Evolutionary conservation across 2,888 invertebrate genomes (phyloP).

Genomic region (Chironomus riparius): DNA sequence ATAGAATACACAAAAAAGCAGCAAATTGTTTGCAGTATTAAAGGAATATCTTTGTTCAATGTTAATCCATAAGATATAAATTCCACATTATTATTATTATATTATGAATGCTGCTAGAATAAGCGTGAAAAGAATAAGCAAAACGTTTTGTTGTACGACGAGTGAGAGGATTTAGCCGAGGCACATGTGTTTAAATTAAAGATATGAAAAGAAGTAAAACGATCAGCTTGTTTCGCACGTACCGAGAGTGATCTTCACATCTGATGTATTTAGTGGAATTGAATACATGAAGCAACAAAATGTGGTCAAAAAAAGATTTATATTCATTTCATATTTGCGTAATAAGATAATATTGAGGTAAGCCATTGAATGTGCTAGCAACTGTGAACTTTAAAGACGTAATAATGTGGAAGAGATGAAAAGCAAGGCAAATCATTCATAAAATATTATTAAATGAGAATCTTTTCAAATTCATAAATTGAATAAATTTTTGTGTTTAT

Average conservation of each 20-base stretch:
- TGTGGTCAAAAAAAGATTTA: background rate
- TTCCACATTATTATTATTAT: background rate
- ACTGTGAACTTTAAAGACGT: no score
- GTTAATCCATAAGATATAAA: no score
- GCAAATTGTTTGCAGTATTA: no score
- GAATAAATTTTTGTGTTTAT: background rate
- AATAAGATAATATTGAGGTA: constrained; percentile 3
- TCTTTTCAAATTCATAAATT: background rate
- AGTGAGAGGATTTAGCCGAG: background rate
- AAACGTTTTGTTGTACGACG: background rate
- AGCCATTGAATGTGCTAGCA: background rate
- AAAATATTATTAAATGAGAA: background rate
- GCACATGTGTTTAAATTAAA: background rate
- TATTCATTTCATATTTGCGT: background rate
- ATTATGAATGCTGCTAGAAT: background rate
- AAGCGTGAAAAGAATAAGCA: background rate
- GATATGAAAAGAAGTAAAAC: background rate
- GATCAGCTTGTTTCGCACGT: background rate
- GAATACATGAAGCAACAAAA: background rate
- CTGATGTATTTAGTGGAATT: background rate
- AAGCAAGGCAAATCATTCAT: background rate
- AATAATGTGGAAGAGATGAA: background rate
- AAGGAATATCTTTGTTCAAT: no score
- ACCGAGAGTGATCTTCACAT: no score
- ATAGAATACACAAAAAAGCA: no score